These are phyloP conservation scores for Nebria brevicollis DNA, from an alignment of 2,888 invertebrate species.

Conservation along the genomic window DNA sequence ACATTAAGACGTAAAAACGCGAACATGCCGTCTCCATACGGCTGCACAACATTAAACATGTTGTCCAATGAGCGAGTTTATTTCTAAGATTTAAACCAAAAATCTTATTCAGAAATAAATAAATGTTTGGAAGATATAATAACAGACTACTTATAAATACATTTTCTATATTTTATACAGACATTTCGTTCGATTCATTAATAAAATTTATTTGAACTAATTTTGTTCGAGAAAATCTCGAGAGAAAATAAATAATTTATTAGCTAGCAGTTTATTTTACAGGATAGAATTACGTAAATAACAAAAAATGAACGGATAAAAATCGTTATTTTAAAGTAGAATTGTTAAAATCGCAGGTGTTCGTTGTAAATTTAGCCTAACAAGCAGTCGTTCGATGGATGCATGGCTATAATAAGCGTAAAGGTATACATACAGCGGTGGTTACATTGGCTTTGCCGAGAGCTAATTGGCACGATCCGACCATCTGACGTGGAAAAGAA, in stretches of 20 bases:
- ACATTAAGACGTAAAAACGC: slow-evolving; percentile 8
- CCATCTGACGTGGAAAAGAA: slow-evolving; percentile 17
- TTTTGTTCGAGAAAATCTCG: no score
- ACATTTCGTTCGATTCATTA: no score
- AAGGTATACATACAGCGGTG: not conserved
- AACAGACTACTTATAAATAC: no score
- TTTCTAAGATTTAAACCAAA: not conserved
- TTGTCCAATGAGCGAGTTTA: not conserved
- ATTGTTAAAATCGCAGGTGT: slow-evolving; percentile 2
- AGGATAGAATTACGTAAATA: not conserved
- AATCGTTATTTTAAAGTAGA: not conserved
- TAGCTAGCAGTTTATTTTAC: no score
- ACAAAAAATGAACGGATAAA: not conserved
- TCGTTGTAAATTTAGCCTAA: not conserved
- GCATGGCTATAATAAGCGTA: not conserved
- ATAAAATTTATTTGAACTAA: no score
- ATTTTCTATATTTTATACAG: no score
- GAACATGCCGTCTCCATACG: not conserved
- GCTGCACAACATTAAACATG: slow-evolving; percentile 11
- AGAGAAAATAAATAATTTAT: no score
- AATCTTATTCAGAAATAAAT: no score
- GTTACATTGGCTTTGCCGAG: slow-evolving; percentile 3
- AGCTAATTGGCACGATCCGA: slow-evolving; percentile 17
- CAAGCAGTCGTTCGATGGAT: not conserved
- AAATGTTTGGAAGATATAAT: no score